Conservation (phyloP, 2,888 invertebrate species). For the Diadegma fenestrale region DNA sequence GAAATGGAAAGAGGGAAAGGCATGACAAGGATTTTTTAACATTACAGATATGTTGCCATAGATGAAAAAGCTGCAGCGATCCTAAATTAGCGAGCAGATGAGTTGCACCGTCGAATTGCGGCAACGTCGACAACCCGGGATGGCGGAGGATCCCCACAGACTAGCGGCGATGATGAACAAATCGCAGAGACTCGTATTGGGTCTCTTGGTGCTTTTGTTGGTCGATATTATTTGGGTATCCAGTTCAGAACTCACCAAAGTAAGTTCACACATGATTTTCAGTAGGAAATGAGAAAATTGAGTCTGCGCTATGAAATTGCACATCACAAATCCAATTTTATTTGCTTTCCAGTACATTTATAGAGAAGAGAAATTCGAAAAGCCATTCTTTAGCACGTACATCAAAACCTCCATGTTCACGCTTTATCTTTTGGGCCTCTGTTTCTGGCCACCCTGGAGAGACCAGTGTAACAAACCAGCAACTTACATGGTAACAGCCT, state of each 20-base stretch:
- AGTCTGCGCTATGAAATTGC: background rate
- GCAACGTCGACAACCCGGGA: conserved; percentile 82
- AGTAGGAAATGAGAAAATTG: background rate
- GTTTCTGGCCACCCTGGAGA: conserved; percentile 96
- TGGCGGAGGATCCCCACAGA: conserved; percentile 84
- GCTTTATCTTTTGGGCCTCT: conserved; percentile 94
- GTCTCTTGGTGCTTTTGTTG: conserved; percentile 93
- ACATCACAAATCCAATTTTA: background rate
- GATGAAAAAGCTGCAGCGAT: conserved; percentile 48
- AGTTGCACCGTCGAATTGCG: conserved; percentile 83
- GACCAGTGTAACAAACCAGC: conserved; percentile 91
- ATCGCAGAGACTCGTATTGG: conserved; percentile 92
- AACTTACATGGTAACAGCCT: conserved; percentile 89
- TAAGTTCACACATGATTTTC: conserved; percentile 90
- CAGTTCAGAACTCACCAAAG: conserved; percentile 97
- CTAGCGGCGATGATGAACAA: conserved; percentile 86
- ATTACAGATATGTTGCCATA: conserved; percentile 69
- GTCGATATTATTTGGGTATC: conserved; percentile 98
- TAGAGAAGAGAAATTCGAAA: conserved; percentile 93
- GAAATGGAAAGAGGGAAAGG: background rate
- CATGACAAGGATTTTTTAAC: background rate
- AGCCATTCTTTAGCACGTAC: conserved; percentile 98
- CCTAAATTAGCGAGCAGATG: conserved; percentile 72
- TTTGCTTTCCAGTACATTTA: conserved; percentile 91
- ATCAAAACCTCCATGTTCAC: conserved; percentile 97